Evolutionary conservation across 2,113 vertebrate genomes (phyloP), one percentile per base, ranked within the genome.

Genomic region (Solenodon paradoxus): DNA sequence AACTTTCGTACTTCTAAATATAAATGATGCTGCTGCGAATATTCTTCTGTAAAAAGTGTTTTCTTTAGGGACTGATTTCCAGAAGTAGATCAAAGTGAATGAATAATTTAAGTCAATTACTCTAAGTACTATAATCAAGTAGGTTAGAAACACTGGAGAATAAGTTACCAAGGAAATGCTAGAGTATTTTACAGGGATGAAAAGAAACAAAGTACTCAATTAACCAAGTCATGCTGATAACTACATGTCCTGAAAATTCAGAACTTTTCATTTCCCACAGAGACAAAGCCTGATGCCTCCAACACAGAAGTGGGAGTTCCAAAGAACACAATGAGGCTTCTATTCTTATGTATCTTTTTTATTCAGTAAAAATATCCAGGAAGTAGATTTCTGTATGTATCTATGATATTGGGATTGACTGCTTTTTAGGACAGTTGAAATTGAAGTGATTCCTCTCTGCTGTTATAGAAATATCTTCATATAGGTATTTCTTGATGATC

Each of bases 81-180:
- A 86, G 86, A 79, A 85, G 55, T 79, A 40, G 55, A 88, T 95
- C 89, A 82, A 85, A 94, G 77, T 5, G 59, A 94, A 84, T 69
- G 74, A 92, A 59, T 30, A 79, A 93, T 86, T 96, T 88, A 95
- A 94, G 47, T 57, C 64, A 92, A 88, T 97, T 96, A 87, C 59
- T 87, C 95, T 87, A 96, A 96, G 79, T 72, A 85, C 63, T 71
- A 22, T 87, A 86, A 87, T 94, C 82, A 95, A 94, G 82, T 35
- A 61, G 82, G 82, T 61, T 94, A 82, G 72, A 78, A 82, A 86
- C 66, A 57, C 30, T 85, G 20, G 61, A 94, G 49, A 92, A 40
- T 61, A 87, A 28, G 61, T 95, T 96, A 78, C 85, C 69, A 71
- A 80, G 92, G 81, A 66, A 87, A 96, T 79, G 63, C 40, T 45